These are phyloP conservation scores for Monoplex corrugatus DNA, from an alignment of 2,888 invertebrate species.

Conservation along the genomic window DNA sequence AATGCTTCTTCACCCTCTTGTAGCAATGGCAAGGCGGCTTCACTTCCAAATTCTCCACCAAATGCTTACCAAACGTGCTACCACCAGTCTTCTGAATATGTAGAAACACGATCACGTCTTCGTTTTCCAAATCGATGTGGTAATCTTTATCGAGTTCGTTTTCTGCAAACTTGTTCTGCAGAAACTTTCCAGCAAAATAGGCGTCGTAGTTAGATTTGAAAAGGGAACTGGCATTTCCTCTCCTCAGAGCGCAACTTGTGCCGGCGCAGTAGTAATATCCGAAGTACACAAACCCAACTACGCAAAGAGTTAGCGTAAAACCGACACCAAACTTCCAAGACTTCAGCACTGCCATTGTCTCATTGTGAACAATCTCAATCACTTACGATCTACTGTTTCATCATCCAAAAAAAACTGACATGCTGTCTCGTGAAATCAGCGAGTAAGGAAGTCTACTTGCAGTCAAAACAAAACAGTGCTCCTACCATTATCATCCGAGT, in stretches of 20 bases:
- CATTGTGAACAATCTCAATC: not conserved
- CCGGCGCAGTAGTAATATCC: slow-evolving; percentile 37
- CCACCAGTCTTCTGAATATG: slow-evolving; percentile 99
- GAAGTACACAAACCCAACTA: slow-evolving; percentile 13
- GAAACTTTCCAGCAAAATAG: slow-evolving; percentile 34
- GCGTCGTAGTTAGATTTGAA: slow-evolving; percentile 36
- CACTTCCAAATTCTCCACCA: slow-evolving; percentile 96
- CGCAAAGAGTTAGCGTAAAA: not conserved
- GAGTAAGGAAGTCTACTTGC: not conserved
- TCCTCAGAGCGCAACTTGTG: not conserved
- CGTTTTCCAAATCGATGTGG: slow-evolving; percentile 84
- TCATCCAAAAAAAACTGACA: not conserved
- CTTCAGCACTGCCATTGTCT: slow-evolving; percentile 31
- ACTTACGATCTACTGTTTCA: not conserved
- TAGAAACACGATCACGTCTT: slow-evolving; percentile 98
- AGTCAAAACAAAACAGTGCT: slow-evolving; percentile 37
- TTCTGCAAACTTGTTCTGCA: slow-evolving; percentile 35
- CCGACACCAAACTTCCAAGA: slow-evolving; percentile 21
- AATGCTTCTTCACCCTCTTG: slow-evolving; percentile 88
- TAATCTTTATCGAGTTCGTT: slow-evolving; percentile 34
- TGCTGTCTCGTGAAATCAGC: not conserved
- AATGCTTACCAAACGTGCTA: slow-evolving; percentile 96
- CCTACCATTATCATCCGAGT: not conserved
- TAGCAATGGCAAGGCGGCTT: slow-evolving; percentile 97
- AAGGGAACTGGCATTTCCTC: not conserved